Evolutionary conservation across 2,888 invertebrate genomes (phyloP).

Genomic region (Drosophila putrida): DNA sequence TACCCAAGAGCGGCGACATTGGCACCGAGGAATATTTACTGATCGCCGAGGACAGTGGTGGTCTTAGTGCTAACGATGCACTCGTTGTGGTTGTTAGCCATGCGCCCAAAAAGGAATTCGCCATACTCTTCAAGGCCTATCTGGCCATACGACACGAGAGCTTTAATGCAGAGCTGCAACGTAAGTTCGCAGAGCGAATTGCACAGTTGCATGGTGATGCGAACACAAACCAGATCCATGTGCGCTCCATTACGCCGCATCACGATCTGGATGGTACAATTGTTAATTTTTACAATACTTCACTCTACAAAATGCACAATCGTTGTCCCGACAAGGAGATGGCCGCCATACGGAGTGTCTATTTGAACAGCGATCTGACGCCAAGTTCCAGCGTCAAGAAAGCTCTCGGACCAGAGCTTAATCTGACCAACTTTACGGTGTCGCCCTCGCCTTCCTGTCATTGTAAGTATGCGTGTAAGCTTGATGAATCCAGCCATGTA

Average conservation of each 20-base stretch:
- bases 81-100: conserved; percentile 90
- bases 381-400: conserved; percentile 86
- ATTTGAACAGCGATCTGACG: conserved; percentile 89
- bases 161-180: conserved; percentile 91
- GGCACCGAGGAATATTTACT: conserved; percentile 92
- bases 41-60: conserved; percentile 91
- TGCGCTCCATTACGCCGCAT: conserved; percentile 88
- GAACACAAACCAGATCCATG: conserved; percentile 90
- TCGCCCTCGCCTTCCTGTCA: conserved; percentile 87
- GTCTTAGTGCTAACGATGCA: conserved; percentile 92
- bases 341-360: conserved; percentile 89
- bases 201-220: conserved; percentile 91
- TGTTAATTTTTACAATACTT: conserved; percentile 93
- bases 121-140: conserved; percentile 93
- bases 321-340: conserved; percentile 93
- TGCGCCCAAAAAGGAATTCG: conserved; percentile 88
- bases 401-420: conserved; percentile 88
- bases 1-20: conserved; percentile 90
- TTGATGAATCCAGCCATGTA: neutral
- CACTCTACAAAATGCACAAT: conserved; percentile 85
- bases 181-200: conserved; percentile 93
- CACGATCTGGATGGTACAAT: conserved; percentile 88
- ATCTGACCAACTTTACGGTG: conserved; percentile 87
- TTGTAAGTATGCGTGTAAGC: conserved; percentile 80
- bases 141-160: conserved; percentile 90